Conservation (phyloP, 2,113 vertebrate genomes). For the Machaerirhynchus nigripectus region DNA sequence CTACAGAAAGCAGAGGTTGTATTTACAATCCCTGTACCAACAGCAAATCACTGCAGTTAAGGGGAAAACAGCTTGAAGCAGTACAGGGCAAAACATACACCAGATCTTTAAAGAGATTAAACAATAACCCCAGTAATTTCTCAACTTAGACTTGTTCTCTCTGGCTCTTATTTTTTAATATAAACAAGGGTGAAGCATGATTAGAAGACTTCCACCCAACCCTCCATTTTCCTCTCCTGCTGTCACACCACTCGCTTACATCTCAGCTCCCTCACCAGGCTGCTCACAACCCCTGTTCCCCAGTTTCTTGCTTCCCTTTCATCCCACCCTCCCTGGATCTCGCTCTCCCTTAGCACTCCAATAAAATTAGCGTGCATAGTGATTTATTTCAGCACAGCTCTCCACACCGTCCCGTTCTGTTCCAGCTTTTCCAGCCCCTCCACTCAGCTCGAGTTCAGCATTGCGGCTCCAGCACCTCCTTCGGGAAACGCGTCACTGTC, state of each 20-base stretch:
- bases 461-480: background rate
- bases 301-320: background rate
- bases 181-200: background rate
- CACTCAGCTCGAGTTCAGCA: rapidly evolving
- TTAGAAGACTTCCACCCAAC: background rate
- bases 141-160: background rate
- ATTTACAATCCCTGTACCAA: background rate
- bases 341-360: background rate
- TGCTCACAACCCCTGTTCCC: background rate
- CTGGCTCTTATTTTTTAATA: background rate
- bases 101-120: background rate
- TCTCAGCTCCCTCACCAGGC: background rate
- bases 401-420: rapidly evolving
- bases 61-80: background rate
- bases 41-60: background rate
- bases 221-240: too few species aligned
- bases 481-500: rapidly evolving
- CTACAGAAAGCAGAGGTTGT: constrained; percentile 52
- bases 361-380: rapidly evolving
- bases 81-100: rapidly evolving
- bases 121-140: background rate
- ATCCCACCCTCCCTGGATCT: too few species aligned
- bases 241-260: background rate
- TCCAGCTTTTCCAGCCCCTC: background rate
- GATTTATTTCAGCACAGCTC: background rate